Base-by-base conservation (phyloP, 2,797 vertebrate genomes). In the Neostethus bicornis region DNA sequence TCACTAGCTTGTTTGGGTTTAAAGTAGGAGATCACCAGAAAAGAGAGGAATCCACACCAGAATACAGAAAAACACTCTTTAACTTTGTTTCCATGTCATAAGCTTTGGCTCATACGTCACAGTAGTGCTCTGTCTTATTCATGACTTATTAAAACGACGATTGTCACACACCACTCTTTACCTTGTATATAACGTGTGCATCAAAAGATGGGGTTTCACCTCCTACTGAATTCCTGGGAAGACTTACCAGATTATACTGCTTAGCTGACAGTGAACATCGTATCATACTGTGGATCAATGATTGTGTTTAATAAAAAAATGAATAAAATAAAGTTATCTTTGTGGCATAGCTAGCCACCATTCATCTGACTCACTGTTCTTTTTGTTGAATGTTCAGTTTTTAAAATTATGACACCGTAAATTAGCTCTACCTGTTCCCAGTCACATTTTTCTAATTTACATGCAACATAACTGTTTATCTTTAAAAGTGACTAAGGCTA, bases 221-320 rank as follows among this genome's bases (percentile, higher is more conserved):
- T 83, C 73, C 79, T 88, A 83, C 81, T 87, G 67, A 75, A 80
- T 56, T 79, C 84, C 81, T 80, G 77, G 80, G 62, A 62, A 75
- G 76, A 84, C 79, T 44, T n/a, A 64, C 82, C 77, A 67, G 75
- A 80, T 56, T 55, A 60, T 70, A 69, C 71, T 73, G 75, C 79
- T 81, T 44, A 59, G 75, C 65, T 82, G 80, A 68, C 80, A 84
- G 62, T 87, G 77, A 87, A 65, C 79, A 80, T 88, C 81, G 47
- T 86, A 81, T 83, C 77, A 87, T 87, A 66, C 79, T 84, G 87
- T 90, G 86, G 59, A 83, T 87, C 67, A 48, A 82, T 77, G 85
- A 81, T 80, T 87, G 89, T 91, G 89, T 91, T 91, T 89, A 89
- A 67, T 88, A 80, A 78, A 85, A 86, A 85, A 82, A 51, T 0